phyloP scores from a whole-genome alignment of 2,888 invertebrate species.

The Byasa hedistus region DNA sequence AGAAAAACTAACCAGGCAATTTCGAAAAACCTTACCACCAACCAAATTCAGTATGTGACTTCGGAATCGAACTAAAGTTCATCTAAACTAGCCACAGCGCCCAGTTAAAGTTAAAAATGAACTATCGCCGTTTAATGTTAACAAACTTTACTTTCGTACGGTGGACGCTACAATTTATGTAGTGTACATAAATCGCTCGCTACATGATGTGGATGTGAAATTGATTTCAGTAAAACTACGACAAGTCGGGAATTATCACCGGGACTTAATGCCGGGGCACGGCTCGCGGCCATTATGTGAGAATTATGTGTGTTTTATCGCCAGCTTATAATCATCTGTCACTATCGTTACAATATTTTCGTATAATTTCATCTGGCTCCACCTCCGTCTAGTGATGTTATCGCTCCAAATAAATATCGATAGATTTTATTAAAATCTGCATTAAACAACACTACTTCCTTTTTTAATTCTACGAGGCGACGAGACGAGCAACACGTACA shows the following conservation, averaged over 20 bases:
- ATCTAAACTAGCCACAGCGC: too few species aligned
- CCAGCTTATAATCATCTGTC: conserved; percentile 80
- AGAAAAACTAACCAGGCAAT: too few species aligned
- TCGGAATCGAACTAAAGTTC: too few species aligned
- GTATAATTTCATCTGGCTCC: conserved; percentile 74
- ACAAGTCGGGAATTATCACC: conserved; percentile 59
- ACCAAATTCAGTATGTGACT: too few species aligned
- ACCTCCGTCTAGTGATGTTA: conserved; percentile 55
- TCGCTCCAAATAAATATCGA: conserved; percentile 28
- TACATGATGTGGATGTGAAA: conserved; percentile 59
- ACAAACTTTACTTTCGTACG: not conserved
- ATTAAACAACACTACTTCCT: conserved; percentile 21
- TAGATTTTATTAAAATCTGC: not conserved
- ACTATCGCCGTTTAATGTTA: not conserved
- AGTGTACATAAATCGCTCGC: conserved; percentile 23
- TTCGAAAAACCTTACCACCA: too few species aligned
- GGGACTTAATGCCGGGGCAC: conserved; percentile 47
- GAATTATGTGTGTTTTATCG: conserved; percentile 80
- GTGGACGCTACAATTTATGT: conserved; percentile 16
- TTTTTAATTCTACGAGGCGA: too few species aligned
- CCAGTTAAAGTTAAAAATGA: too few species aligned
- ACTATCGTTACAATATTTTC: conserved; percentile 79
- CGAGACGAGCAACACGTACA: too few species aligned
- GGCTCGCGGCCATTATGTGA: conserved; percentile 61
- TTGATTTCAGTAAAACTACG: conserved; percentile 54